Conservation (phyloP, 2,113 vertebrate species). For the Pholis gunnellus region DNA sequence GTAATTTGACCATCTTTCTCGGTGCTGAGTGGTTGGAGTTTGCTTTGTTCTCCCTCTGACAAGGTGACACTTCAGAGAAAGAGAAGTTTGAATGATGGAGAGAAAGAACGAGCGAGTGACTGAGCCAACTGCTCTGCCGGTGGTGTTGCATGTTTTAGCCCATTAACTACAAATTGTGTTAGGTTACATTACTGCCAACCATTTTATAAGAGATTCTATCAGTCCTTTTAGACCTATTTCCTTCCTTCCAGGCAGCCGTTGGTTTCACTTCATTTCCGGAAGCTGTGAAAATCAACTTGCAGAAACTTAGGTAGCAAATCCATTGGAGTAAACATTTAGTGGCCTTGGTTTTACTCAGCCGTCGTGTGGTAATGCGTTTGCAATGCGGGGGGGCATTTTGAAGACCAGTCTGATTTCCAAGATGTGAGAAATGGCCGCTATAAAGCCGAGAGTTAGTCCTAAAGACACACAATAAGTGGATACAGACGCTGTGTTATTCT, state of each 20-base stretch:
- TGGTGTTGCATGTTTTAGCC: conserved; percentile 33
- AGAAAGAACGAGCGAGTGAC: conserved; percentile 16
- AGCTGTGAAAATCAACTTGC: conserved; percentile 23
- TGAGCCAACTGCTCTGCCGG: background rate
- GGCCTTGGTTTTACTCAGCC: background rate
- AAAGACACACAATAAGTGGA: background rate
- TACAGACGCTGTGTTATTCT: background rate
- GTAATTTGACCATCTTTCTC: conserved; percentile 60
- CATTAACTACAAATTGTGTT: conserved; percentile 52
- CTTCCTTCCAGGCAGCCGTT: conserved; percentile 25
- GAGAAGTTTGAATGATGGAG: conserved; percentile 33
- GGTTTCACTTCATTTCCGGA: conserved; percentile 41
- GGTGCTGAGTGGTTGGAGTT: conserved; percentile 23
- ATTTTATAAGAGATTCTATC: background rate
- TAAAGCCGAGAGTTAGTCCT: background rate
- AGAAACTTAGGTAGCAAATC: conserved; percentile 8
- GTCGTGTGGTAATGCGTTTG: background rate
- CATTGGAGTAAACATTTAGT: background rate
- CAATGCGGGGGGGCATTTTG: background rate
- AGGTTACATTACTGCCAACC: conserved; percentile 8
- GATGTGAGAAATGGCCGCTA: background rate
- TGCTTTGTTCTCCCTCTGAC: conserved; percentile 51
- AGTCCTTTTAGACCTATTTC: background rate
- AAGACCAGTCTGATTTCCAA: background rate
- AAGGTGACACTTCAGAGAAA: conserved; percentile 39